Base-by-base conservation (phyloP, 2,113 vertebrate species). In the Phoxinus phoxinus region DNA sequence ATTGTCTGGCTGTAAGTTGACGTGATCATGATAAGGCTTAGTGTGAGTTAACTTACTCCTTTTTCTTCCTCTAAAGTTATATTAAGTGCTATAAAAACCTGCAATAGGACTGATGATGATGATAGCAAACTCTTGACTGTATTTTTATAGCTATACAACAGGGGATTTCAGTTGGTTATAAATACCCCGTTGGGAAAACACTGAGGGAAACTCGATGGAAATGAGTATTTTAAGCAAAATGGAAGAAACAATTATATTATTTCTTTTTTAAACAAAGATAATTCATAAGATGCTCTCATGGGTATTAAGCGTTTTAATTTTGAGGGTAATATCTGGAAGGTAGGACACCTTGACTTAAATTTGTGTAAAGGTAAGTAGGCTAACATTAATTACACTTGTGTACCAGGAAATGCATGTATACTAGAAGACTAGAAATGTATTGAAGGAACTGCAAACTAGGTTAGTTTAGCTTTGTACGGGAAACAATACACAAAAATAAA, bases 1-100 rank as follows among this genome's bases (percentile, higher is more conserved):
- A 86, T 84, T 78, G 35, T 85, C 61, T 83, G 32, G 5, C 72
- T 91, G 32, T 37, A 72, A 59, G 15, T 71, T 56, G 63, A 30
- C 27, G 48, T 44, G 48, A 80, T 85, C 32, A 23, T 9, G 77
- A 71, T 79, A 32, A 77, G 79, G 46, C 25, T 85, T 58, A 41
- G 46, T 58, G 21, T 10, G n/a, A 63, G 44, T 25, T 58, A 23
- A 35, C 76, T 15, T 77, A 23, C 11, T 79, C 51, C 27, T 59
- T 58, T 58, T 25, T 59, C 35, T 80, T 15, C 13, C 35, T 63
- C 27, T 81, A 67, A 81, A 81, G 41, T 51, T 67, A 51, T 51
- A 65, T 67, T 81, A 81, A 67, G 61, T 48, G 15, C 19, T 30
- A 48, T 65, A 2, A 30, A 81, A 44, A 65, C 9, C 61, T 48